phyloP scores from a whole-genome alignment of 2,888 invertebrate genomes.

The Catocala fraxini region DNA sequence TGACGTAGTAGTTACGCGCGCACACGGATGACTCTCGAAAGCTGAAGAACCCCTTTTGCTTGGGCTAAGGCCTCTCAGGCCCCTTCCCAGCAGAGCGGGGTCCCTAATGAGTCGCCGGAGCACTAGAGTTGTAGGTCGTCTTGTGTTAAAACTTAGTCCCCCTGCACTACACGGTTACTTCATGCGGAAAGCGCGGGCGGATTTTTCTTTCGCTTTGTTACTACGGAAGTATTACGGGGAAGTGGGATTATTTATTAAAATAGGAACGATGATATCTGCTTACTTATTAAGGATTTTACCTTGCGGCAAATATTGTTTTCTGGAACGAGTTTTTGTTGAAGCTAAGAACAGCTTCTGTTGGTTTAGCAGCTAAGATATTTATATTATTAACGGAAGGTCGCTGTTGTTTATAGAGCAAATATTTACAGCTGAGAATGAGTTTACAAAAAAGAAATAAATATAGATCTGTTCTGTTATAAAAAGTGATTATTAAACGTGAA shows the following conservation, averaged over 20 bases:
- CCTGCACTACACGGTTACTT: conserved; percentile 75
- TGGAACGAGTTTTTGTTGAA: conserved; percentile 32
- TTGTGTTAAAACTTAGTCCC: conserved; percentile 78
- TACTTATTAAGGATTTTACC: conserved; percentile 31
- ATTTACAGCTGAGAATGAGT: not conserved
- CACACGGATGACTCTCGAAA: conserved; percentile 77
- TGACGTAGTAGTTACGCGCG: conserved; percentile 66
- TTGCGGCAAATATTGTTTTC: conserved; percentile 34
- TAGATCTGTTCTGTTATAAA: no score
- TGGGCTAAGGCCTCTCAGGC: conserved; percentile 76
- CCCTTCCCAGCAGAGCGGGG: conserved; percentile 71
- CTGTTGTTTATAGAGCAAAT: not conserved
- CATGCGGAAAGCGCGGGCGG: conserved; percentile 71
- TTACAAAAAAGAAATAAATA: no score
- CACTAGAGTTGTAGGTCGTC: conserved; percentile 86
- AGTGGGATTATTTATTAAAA: conserved; percentile 66
- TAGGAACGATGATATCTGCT: conserved; percentile 37
- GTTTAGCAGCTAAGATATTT: conserved; percentile 7
- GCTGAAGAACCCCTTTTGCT: conserved; percentile 79
- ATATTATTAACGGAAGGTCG: not conserved
- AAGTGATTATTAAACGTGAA: no score
- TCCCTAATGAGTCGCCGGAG: conserved; percentile 86
- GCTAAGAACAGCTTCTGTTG: conserved; percentile 8
- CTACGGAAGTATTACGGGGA: conserved; percentile 53
- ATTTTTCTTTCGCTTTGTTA: conserved; percentile 78